Conservation (phyloP, 2,888 invertebrate species). For the Eupelmus urozonus region DNA sequence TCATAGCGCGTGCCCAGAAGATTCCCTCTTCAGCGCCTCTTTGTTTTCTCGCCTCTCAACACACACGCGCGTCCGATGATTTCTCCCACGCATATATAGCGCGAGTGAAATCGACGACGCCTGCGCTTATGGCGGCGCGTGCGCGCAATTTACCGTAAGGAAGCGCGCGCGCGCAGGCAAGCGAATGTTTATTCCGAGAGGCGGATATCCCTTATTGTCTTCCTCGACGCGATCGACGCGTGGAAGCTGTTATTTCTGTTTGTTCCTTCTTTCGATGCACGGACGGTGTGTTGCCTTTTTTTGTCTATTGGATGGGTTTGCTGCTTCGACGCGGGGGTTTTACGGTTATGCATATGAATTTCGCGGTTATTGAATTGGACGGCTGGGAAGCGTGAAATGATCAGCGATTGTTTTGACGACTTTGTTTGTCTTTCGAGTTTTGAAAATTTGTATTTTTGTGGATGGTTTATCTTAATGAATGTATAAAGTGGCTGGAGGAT, state of each 20-base stretch:
- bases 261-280: neutral
- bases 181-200: neutral
- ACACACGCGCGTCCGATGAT: conserved; percentile 12
- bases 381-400: neutral
- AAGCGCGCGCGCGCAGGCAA: conserved; percentile 12
- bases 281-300: neutral
- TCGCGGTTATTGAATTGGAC: neutral
- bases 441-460: neutral
- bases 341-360: neutral
- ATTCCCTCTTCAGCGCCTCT: conserved; percentile 23
- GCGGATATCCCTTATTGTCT: conserved; percentile 47
- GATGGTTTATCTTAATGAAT: no score
- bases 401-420: neutral
- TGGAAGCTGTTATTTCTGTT: conserved; percentile 33
- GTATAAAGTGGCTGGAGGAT: no score
- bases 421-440: neutral
- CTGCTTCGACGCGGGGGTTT: neutral
- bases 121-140: neutral
- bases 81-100: conserved; percentile 35
- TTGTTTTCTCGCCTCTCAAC: conserved; percentile 26
- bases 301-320: neutral
- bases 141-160: neutral
- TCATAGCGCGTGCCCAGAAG: conserved; percentile 17
- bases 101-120: conserved; percentile 45
- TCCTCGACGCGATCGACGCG: neutral